These are phyloP conservation scores for Hycleus phaleratus DNA, from an alignment of 1,140 invertebrate species.

Conservation along the genomic window DNA sequence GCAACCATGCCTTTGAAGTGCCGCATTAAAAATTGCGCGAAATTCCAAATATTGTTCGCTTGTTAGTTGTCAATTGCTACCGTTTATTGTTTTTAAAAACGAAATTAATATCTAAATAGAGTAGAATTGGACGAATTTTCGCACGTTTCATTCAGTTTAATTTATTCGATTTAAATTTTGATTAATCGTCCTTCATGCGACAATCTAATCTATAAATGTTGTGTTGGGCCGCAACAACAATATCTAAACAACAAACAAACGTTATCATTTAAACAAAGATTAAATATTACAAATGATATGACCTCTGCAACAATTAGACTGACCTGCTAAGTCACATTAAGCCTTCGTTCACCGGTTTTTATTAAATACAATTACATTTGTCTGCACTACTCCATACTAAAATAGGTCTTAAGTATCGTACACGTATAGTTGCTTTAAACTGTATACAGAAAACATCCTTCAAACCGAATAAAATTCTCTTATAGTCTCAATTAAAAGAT, in stretches of 20 bases:
- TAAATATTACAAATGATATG: conserved; percentile 37
- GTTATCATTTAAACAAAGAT: conserved; percentile 35
- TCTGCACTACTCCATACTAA: conserved; percentile 15
- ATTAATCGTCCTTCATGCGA: no score
- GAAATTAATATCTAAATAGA: no score
- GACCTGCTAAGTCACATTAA: conserved; percentile 32
- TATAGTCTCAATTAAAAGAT: conserved; percentile 12
- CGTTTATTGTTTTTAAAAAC: no score
- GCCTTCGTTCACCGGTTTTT: conserved; percentile 27
- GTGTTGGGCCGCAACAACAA: background rate
- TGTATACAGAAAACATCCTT: background rate
- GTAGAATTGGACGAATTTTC: no score
- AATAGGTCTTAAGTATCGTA: conserved; percentile 22
- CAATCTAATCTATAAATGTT: no score
- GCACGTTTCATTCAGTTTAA: no score
- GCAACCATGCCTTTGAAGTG: conserved; percentile 34
- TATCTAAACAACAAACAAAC: conserved; percentile 5
- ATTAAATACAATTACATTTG: conserved; percentile 31
- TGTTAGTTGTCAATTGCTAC: conserved; percentile 30
- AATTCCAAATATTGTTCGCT: conserved; percentile 42
- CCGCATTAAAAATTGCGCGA: conserved; percentile 42
- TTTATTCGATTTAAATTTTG: no score
- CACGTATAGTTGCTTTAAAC: conserved; percentile 4
- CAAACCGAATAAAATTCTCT: background rate
- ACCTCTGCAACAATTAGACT: conserved; percentile 36